phyloP scores from a whole-genome alignment of 2,113 vertebrate species.

The Solenodon paradoxus region DNA sequence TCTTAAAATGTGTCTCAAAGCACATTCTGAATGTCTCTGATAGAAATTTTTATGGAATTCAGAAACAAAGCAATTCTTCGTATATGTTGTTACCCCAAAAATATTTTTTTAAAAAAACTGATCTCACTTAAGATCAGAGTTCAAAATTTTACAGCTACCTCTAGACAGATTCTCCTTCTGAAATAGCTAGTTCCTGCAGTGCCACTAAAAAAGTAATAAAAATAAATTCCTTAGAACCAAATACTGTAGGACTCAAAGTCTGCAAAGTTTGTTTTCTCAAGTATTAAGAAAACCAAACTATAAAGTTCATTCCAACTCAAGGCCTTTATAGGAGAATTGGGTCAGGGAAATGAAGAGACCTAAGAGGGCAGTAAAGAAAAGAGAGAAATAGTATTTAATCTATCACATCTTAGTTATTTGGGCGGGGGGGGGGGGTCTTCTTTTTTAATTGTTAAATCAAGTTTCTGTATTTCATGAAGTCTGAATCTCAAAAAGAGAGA shows the following conservation, averaged over 20 bases:
- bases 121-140: background rate
- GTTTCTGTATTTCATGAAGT: conserved; percentile 18
- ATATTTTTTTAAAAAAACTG: background rate
- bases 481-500: conserved; percentile 15
- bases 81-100: too few species aligned
- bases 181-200: background rate
- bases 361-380: background rate
- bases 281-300: background rate
- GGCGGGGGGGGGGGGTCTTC: background rate
- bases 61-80: conserved; percentile 15
- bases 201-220: background rate
- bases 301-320: background rate
- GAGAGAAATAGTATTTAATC: background rate
- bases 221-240: background rate
- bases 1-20: background rate
- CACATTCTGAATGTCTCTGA: background rate
- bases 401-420: background rate
- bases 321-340: background rate
- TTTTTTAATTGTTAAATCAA: background rate
- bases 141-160: background rate
- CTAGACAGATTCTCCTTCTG: background rate
- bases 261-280: background rate
- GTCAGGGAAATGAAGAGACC: background rate
- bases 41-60: conserved; percentile 28
- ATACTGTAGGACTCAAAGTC: background rate